phyloP scores from a whole-genome alignment of 1,140 invertebrate species.

The Oppia nitens region DNA sequence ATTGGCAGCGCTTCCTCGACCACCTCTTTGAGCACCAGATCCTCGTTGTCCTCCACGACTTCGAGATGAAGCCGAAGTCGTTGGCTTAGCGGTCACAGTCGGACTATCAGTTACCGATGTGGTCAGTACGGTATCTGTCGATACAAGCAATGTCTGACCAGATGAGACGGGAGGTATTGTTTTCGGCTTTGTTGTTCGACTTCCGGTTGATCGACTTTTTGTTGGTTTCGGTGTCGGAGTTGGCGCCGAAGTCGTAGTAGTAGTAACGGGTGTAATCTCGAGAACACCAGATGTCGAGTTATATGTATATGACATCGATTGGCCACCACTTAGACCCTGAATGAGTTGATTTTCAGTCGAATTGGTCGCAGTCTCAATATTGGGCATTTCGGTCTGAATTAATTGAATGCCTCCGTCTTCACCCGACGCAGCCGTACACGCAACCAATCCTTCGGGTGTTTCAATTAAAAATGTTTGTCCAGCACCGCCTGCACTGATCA shows the following conservation, averaged over 20 bases:
- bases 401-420: slow-evolving; percentile 10
- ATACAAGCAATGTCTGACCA: neutral
- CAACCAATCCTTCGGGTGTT: slow-evolving; percentile 10
- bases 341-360: neutral
- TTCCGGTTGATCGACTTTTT: neutral
- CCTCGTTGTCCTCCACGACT: neutral
- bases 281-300: slow-evolving; percentile 1
- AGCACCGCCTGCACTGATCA: neutral
- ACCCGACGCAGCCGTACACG: neutral
- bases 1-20: neutral
- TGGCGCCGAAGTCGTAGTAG: neutral
- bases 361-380: neutral
- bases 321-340: neutral
- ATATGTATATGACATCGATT: slow-evolving; percentile 2
- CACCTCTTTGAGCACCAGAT: neutral
- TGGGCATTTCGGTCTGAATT: neutral
- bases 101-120: neutral
- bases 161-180: neutral
- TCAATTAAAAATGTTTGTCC: slow-evolving; percentile 7
- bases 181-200: neutral
- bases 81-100: neutral
- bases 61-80: neutral
- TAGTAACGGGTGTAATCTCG: slow-evolving; percentile 7
- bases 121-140: neutral
- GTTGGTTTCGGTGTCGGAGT: neutral